Conservation (phyloP, 2,888 invertebrate genomes). For the Agrotis puta region DNA sequence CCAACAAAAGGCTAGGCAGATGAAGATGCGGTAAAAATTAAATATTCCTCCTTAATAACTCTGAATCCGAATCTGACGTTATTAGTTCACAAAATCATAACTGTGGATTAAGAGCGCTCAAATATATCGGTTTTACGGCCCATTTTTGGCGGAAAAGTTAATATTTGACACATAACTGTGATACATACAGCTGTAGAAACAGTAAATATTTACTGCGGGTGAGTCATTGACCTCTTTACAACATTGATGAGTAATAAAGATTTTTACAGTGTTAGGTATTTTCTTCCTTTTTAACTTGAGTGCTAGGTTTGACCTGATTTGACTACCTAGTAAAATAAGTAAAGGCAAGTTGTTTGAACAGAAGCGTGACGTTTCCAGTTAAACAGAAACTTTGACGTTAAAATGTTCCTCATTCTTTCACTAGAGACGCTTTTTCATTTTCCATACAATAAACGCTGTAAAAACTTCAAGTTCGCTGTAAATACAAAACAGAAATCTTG, state of each 20-base stretch:
- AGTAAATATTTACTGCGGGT: slow-evolving; percentile 41
- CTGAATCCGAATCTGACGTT: neutral
- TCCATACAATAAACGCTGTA: too few relatives aligned
- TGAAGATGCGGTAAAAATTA: too few relatives aligned
- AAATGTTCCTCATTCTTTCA: too few relatives aligned
- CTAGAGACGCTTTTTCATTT: too few relatives aligned
- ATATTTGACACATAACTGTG: slow-evolving; percentile 40
- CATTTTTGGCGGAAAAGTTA: slow-evolving; percentile 6
- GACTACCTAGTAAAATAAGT: neutral
- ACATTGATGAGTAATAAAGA: slow-evolving; percentile 46
- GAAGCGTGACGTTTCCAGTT: too few relatives aligned
- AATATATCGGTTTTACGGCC: neutral
- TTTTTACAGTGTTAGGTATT: slow-evolving; percentile 13
- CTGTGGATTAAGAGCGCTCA: neutral
- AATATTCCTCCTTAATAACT: too few relatives aligned
- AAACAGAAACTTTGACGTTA: too few relatives aligned
- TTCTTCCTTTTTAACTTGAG: slow-evolving; percentile 24
- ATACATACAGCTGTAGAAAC: slow-evolving; percentile 39
- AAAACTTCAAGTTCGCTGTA: too few relatives aligned
- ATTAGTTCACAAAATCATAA: neutral
- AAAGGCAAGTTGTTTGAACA: neutral
- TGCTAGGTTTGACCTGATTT: slow-evolving; percentile 32
- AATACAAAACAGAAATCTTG: too few relatives aligned
- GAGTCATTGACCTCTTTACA: slow-evolving; percentile 59
- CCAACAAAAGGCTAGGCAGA: too few relatives aligned